phyloP scores from a whole-genome alignment of 2,797 vertebrate genomes.

The Pachyuromys duprasi region DNA sequence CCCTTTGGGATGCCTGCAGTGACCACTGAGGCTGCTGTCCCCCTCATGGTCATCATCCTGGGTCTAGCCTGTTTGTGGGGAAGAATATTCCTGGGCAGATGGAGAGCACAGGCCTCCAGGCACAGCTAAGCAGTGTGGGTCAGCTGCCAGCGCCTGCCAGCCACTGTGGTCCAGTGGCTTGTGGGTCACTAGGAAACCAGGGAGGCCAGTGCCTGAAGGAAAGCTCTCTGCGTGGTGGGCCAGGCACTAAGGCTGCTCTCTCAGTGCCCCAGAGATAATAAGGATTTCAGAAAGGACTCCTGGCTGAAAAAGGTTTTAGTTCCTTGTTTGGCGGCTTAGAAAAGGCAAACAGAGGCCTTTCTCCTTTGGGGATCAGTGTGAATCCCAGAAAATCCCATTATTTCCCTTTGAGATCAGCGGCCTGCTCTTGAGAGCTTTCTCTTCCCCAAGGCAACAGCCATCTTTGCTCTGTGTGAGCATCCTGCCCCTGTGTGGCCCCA shows the following conservation, averaged over 20 bases:
- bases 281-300: slow-evolving; percentile 88
- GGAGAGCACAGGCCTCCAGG: background rate
- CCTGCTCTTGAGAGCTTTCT: slow-evolving; percentile 86
- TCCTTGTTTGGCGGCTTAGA: slow-evolving; percentile 88
- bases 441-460: slow-evolving; percentile 88
- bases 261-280: slow-evolving; percentile 87
- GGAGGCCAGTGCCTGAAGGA: slow-evolving; percentile 54
- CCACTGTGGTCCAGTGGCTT: background rate
- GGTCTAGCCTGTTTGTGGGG: background rate
- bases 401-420: slow-evolving; percentile 89
- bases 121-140: slow-evolving; percentile 47
- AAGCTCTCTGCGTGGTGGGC: slow-evolving; percentile 65
- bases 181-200: slow-evolving; percentile 72
- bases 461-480: slow-evolving; percentile 53
- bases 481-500: background rate
- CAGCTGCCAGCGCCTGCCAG: slow-evolving; percentile 37
- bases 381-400: slow-evolving; percentile 98
- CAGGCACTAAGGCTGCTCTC: slow-evolving; percentile 65
- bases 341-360: slow-evolving; percentile 88
- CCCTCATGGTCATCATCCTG: background rate
- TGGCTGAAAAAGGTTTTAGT: slow-evolving; percentile 88
- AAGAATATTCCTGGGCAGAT: background rate
- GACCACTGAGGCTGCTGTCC: background rate
- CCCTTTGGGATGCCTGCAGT: background rate
- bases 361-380: slow-evolving; percentile 93